Percentiles rank a stretch among this genome's conserved stretches.
Evolutionary conservation across 2,797 vertebrate genomes (phyloP).

Genomic region (Poeciliopsis presidionis): DNA sequence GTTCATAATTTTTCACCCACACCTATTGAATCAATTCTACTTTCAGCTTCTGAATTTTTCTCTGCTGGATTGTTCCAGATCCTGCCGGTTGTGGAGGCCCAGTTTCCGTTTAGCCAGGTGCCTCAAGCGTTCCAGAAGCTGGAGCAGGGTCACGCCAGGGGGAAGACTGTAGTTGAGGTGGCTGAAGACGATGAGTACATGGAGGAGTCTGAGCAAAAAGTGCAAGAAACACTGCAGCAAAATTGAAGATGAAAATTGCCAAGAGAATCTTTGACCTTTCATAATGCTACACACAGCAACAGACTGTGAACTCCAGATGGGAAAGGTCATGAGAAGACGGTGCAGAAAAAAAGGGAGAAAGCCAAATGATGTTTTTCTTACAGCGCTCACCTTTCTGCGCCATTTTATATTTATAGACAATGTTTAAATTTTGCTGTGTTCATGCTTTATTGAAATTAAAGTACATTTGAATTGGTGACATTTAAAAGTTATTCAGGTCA

Average conservation of each 20-base stretch:
- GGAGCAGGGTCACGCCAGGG: constrained; percentile 92
- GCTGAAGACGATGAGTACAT: constrained; percentile 59
- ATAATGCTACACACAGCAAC: constrained; percentile 7
- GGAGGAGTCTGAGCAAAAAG: constrained; percentile 32
- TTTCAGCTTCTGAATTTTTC: constrained; percentile 10
- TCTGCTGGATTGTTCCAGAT: constrained; percentile 80
- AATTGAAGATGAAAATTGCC: constrained; percentile 18
- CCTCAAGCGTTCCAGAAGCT: constrained; percentile 94
- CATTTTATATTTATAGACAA: constrained; percentile 9
- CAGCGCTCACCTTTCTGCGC: background rate
- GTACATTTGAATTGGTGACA: background rate
- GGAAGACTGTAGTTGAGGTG: constrained; percentile 91
- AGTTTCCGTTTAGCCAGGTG: constrained; percentile 90
- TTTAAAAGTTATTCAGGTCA: constrained; percentile 18
- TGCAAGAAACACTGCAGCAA: constrained; percentile 32
- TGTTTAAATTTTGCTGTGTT: constrained; percentile 13
- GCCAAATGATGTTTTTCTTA: constrained; percentile 20
- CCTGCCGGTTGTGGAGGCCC: constrained; percentile 90
- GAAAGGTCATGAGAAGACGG: constrained; percentile 8
- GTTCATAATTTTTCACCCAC: constrained; percentile 14
- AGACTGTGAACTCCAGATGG: constrained; percentile 18
- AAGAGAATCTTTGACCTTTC: constrained; percentile 13
- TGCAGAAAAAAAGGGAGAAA: constrained; percentile 6
- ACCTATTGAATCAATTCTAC: constrained; percentile 1
- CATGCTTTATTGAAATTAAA: background rate